Percentiles rank a stretch among this genome's conserved stretches.
phyloP scores from a whole-genome alignment of 2,797 vertebrate species.

The Gallinago solitaria region DNA sequence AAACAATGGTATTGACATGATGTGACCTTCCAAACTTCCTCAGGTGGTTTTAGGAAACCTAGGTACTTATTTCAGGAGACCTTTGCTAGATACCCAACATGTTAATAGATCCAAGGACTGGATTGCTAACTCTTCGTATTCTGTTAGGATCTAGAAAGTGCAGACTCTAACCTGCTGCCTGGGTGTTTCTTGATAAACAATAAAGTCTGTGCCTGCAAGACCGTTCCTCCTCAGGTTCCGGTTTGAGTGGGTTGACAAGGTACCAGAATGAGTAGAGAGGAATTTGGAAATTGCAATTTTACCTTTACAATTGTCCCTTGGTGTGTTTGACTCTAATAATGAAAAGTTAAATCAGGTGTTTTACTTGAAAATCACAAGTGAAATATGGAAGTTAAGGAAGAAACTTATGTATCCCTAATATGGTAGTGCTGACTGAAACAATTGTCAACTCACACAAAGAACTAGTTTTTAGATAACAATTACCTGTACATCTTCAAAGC shows the following conservation, averaged over 20 bases:
- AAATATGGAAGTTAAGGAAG: not conserved
- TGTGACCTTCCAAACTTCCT: not conserved
- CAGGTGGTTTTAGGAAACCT: not conserved
- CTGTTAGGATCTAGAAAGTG: not conserved
- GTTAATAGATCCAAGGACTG: not conserved
- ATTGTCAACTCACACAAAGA: not conserved
- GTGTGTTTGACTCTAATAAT: not conserved
- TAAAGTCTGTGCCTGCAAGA: not conserved
- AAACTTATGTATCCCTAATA: not conserved
- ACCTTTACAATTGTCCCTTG: not conserved
- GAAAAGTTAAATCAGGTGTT: not conserved
- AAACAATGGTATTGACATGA: not conserved
- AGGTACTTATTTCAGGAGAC: not conserved
- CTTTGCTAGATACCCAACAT: not conserved
- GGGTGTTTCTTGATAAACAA: not conserved
- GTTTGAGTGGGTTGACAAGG: not conserved
- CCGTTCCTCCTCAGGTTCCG: not conserved
- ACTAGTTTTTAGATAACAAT: not conserved
- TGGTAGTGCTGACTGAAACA: not conserved
- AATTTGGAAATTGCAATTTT: not conserved
- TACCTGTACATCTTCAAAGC: not conserved
- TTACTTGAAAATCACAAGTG: not conserved
- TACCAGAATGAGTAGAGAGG: not conserved
- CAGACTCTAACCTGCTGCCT: not conserved
- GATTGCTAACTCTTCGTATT: not conserved